Percentiles rank a stretch among this genome's conserved stretches.
Conservation (phyloP, 2,113 vertebrate species). For the Ciconia maguari region DNA sequence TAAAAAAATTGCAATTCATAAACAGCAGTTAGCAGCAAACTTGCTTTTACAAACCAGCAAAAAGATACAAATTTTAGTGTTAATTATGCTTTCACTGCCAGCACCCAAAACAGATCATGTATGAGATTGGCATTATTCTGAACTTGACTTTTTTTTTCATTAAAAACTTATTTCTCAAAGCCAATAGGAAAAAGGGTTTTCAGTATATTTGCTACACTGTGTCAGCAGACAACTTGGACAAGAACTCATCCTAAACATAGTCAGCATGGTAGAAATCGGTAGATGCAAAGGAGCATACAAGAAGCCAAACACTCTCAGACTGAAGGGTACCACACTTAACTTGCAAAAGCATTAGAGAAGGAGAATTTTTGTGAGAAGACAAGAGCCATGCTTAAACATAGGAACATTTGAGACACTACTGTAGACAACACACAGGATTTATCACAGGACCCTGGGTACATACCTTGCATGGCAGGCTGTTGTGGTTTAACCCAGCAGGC, state of each 20-base stretch:
- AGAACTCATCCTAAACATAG: neutral
- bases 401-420: neutral
- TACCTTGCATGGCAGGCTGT: neutral
- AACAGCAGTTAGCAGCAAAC: neutral
- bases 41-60: neutral
- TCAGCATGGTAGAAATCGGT: neutral
- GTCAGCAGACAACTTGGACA: neutral
- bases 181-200: neutral
- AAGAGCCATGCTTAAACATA: neutral
- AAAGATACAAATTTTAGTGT: neutral
- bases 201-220: neutral
- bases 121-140: neutral
- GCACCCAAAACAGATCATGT: neutral
- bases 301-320: neutral
- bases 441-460: neutral
- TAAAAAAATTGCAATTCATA: neutral
- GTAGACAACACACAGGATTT: neutral
- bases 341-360: neutral
- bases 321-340: neutral
- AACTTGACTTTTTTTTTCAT: neutral
- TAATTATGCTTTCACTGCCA: neutral
- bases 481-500: no score
- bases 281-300: neutral
- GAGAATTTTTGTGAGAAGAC: neutral
- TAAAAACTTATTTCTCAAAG: neutral